Conservation (phyloP, 53 echinoderm and acorn worm genomes). For the Glandiceps talaboti region DNA sequence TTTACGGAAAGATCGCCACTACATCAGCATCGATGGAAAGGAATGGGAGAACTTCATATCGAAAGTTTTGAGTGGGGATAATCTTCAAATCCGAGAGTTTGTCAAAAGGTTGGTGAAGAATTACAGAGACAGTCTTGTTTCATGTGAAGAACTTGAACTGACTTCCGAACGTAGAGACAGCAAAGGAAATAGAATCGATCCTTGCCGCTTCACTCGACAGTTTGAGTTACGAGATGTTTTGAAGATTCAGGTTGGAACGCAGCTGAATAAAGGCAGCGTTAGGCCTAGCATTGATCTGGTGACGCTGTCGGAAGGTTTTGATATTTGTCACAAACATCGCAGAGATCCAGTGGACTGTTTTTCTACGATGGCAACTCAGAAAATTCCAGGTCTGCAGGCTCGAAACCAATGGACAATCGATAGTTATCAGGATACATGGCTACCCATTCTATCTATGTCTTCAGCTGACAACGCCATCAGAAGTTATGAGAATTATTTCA, state of each 20-base stretch:
- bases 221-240: neutral
- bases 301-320: neutral
- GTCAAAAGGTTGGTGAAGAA: neutral
- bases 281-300: neutral
- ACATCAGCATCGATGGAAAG: neutral
- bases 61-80: neutral
- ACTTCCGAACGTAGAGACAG: neutral
- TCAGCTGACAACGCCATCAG: neutral
- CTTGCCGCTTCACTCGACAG: neutral
- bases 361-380: neutral
- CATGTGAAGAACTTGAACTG: neutral
- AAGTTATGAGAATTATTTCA: neutral
- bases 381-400: neutral
- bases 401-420: neutral
- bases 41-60: too few species aligned
- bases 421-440: neutral
- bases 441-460: neutral
- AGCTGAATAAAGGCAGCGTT: neutral
- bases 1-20: neutral
- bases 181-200: neutral
- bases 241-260: neutral
- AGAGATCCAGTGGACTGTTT: neutral
- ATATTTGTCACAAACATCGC: constrained; percentile 2
- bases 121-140: neutral
- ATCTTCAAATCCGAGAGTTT: neutral